Evolutionary conservation across 2,797 vertebrate species (phyloP).

Genomic region (Mionectes olivaceus): DNA sequence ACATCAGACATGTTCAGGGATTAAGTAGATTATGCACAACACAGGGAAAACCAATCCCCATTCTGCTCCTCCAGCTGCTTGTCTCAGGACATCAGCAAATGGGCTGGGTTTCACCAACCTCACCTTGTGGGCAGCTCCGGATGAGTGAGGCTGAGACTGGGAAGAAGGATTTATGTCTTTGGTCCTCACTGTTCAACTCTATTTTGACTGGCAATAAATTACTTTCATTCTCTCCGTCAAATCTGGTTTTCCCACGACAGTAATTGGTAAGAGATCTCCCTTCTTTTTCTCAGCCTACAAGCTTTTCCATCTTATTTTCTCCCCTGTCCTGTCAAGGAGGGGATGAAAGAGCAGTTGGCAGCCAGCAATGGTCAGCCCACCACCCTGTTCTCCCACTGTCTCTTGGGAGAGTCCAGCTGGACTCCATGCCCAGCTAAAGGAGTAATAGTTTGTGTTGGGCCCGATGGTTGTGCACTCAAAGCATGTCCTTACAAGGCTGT

Average conservation of each 20-base stretch:
- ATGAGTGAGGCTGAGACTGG: not conserved
- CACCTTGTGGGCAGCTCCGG: not conserved
- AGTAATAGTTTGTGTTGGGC: not conserved
- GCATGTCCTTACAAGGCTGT: too few relatives aligned
- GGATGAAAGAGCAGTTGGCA: not conserved
- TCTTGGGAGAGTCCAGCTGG: not conserved
- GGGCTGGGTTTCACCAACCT: not conserved
- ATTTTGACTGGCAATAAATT: not conserved
- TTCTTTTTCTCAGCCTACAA: not conserved
- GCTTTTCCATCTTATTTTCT: not conserved
- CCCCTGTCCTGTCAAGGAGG: fast-evolving
- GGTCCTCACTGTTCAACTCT: not conserved
- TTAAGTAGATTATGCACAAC: not conserved
- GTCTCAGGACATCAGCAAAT: not conserved
- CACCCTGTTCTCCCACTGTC: not conserved
- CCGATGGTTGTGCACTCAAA: not conserved
- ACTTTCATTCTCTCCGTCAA: not conserved
- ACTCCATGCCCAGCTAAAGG: not conserved
- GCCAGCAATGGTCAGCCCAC: not conserved
- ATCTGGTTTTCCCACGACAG: not conserved
- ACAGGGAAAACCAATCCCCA: not conserved
- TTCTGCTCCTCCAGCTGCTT: not conserved
- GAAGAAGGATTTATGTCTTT: not conserved
- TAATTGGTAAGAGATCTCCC: not conserved
- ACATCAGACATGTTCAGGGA: not conserved